Percentiles rank a stretch among this genome's conserved stretches.
These are phyloP conservation scores for Ctenicera cuprea DNA, from an alignment of 2,888 invertebrate species.

Conservation along the genomic window DNA sequence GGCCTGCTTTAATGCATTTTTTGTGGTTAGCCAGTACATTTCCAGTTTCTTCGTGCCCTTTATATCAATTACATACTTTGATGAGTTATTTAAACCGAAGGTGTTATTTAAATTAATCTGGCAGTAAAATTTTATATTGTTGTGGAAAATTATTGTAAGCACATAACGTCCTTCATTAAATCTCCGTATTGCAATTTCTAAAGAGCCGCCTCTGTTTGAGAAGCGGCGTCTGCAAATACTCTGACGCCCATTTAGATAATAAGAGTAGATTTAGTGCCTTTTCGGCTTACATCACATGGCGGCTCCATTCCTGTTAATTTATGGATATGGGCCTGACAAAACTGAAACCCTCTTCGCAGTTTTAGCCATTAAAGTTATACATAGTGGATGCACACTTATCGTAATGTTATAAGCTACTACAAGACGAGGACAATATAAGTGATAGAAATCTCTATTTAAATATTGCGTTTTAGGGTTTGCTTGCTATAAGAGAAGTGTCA, in stretches of 20 bases:
- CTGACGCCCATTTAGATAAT: constrained; percentile 71
- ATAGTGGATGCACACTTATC: constrained; percentile 48
- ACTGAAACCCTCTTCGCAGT: constrained; percentile 60
- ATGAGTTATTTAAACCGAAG: no score
- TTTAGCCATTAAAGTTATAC: constrained; percentile 57
- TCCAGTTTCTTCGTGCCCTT: no score
- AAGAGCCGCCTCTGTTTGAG: constrained; percentile 59
- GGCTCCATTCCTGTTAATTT: constrained; percentile 68
- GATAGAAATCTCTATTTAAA: constrained; percentile 2
- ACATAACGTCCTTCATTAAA: constrained; percentile 36
- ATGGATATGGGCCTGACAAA: constrained; percentile 66
- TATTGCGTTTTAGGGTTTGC: neutral
- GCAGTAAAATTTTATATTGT: neutral
- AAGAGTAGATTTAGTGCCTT: constrained; percentile 71
- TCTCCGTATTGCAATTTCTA: constrained; percentile 45
- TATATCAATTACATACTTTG: no score
- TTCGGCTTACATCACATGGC: constrained; percentile 70
- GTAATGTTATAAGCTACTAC: constrained; percentile 42
- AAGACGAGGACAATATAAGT: constrained; percentile 8
- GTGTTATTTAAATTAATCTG: no score
- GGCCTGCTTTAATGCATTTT: no score
- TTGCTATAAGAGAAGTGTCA: neutral
- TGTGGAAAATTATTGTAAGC: constrained; percentile 6
- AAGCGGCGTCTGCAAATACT: constrained; percentile 69
- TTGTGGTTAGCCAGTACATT: no score